A percentile compares a stretch with the other conserved stretches of the same genome.
These are phyloP conservation scores for Torymus texanus DNA, from an alignment of 2,888 invertebrate species.

Conservation along the genomic window DNA sequence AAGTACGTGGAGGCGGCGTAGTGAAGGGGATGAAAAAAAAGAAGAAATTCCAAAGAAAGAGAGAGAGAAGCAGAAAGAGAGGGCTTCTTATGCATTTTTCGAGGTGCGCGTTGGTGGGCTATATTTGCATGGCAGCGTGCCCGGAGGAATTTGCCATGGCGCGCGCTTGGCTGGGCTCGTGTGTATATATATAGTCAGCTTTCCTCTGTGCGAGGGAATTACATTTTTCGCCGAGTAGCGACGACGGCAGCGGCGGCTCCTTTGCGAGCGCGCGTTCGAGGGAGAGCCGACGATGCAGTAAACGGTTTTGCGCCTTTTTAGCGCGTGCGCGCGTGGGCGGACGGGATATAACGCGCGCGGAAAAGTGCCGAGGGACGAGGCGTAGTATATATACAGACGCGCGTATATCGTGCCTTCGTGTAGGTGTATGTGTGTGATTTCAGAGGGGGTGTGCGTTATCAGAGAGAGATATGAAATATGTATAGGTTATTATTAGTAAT, in stretches of 20 bases:
- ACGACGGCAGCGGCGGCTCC: neutral
- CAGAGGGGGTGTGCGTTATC: too few species aligned
- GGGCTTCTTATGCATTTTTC: slow-evolving; percentile 49
- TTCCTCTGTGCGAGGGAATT: slow-evolving; percentile 21
- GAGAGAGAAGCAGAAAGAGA: slow-evolving; percentile 8
- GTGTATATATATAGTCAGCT: neutral
- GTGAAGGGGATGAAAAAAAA: neutral
- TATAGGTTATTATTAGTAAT: too few species aligned
- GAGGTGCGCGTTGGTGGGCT: slow-evolving; percentile 16
- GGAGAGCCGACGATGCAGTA: slow-evolving; percentile 2
- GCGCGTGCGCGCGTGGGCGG: slow-evolving; percentile 9
- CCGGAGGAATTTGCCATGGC: slow-evolving; percentile 47
- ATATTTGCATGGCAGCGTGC: slow-evolving; percentile 53
- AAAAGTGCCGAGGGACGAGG: neutral
- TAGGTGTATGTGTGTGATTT: too few species aligned
- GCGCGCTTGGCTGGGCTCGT: neutral
- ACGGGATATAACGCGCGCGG: slow-evolving; percentile 5
- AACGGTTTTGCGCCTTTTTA: slow-evolving; percentile 41
- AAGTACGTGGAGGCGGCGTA: neutral
- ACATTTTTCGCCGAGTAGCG: slow-evolving; percentile 49
- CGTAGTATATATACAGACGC: too few species aligned
- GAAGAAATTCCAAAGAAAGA: slow-evolving; percentile 27
- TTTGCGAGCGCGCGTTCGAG: slow-evolving; percentile 25
- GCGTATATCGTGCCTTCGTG: too few species aligned
- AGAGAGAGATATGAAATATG: too few species aligned